Conservation (phyloP, 2,113 vertebrate genomes). For the Propithecus coquereli region DNA sequence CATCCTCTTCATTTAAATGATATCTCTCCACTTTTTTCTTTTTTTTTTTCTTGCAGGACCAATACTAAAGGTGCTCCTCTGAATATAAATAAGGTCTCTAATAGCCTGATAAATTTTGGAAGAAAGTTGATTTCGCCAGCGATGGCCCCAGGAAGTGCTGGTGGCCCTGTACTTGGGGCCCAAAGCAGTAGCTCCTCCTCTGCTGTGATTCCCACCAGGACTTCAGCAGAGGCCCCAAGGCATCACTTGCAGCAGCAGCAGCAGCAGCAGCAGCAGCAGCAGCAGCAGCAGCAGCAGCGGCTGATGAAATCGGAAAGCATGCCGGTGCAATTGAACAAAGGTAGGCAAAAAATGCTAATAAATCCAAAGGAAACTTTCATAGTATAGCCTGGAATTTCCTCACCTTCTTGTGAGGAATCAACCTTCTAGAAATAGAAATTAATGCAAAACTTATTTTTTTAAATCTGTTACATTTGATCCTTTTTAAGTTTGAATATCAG, state of each 20-base stretch:
- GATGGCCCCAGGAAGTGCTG: conserved; percentile 79
- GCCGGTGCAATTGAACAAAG: conserved; percentile 96
- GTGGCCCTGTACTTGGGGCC: conserved; percentile 68
- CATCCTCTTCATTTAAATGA: neutral
- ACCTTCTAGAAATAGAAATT: neutral
- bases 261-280: conserved; percentile 71
- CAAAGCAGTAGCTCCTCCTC: conserved; percentile 77
- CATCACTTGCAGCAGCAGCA: conserved; percentile 72
- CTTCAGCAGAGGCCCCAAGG: conserved; percentile 69
- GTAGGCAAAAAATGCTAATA: conserved; percentile 77
- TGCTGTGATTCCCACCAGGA: conserved; percentile 51
- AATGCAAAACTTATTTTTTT: neutral
- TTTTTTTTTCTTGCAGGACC: conserved; percentile 75
- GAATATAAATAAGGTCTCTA: conserved; percentile 99
- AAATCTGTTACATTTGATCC: neutral
- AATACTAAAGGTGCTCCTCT: conserved; percentile 87
- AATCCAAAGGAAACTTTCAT: fast-evolving
- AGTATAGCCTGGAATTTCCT: neutral
- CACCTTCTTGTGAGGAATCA: neutral
- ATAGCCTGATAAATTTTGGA: conserved; percentile 95
- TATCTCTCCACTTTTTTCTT: neutral
- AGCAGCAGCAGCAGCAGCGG: conserved; percentile 73
- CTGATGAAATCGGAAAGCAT: conserved; percentile 98
- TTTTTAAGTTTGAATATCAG: neutral
- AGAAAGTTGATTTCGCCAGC: conserved; percentile 95